phyloP scores from a whole-genome alignment of 2,113 vertebrate genomes.

The Amblyopsis rosae region DNA sequence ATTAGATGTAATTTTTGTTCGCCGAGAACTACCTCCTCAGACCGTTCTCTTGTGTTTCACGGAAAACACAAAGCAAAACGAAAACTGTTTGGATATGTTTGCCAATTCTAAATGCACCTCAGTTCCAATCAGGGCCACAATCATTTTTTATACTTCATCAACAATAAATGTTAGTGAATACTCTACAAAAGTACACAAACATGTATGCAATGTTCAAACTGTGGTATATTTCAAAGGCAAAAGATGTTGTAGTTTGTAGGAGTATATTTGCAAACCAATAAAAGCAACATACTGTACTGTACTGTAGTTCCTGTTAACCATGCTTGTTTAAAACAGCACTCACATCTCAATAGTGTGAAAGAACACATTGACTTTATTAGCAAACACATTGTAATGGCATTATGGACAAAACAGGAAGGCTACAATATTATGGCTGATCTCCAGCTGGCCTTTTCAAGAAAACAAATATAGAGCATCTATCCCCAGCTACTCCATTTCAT shows the following conservation, averaged over 20 bases:
- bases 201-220: neutral
- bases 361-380: neutral
- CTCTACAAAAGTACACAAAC: too few species aligned
- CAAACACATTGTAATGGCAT: constrained; percentile 32
- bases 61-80: too few species aligned
- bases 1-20: too few species aligned
- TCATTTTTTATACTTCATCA: too few species aligned
- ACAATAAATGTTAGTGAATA: too few species aligned
- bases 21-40: too few species aligned
- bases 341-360: neutral
- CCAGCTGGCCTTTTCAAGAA: constrained; percentile 51
- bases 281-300: neutral
- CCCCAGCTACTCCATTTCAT: constrained; percentile 37
- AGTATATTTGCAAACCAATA: neutral
- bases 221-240: too few species aligned
- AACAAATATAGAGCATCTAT: constrained; percentile 59
- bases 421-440: constrained; percentile 25
- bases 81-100: too few species aligned
- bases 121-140: too few species aligned
- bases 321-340: neutral
- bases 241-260: neutral
- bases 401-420: constrained; percentile 29
- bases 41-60: too few species aligned
- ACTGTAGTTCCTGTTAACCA: neutral
- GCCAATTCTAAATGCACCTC: too few species aligned